Evolutionary conservation across 2,113 vertebrate species (phyloP).

Genomic region (Morphnarchus princeps): DNA sequence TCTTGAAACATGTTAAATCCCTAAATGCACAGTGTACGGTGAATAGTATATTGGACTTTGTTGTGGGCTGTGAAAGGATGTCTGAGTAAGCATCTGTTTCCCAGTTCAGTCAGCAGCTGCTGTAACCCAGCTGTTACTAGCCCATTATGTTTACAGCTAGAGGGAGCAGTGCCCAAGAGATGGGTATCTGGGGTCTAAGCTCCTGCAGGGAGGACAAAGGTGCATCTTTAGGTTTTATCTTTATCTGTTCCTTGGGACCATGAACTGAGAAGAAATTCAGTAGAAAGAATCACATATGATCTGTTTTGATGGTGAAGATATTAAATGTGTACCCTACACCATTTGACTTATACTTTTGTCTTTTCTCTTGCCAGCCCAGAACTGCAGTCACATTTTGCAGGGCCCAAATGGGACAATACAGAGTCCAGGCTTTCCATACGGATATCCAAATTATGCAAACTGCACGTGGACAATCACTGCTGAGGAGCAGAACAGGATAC

Average conservation of each 20-base stretch:
- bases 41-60: fast-evolving
- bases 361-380: constrained; percentile 85
- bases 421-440: constrained; percentile 96
- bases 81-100: not conserved
- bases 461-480: constrained; percentile 96
- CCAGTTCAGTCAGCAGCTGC: not conserved
- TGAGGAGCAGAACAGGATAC: constrained; percentile 92
- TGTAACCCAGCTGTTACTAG: not conserved
- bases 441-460: constrained; percentile 99
- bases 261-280: not conserved
- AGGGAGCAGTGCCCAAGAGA: not conserved
- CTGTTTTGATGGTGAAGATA: not conserved
- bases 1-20: not conserved
- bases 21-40: fast-evolving
- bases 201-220: not conserved
- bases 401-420: constrained; percentile 95
- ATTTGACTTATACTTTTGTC: not conserved
- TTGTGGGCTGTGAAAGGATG: not conserved
- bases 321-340: fast-evolving
- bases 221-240: not conserved
- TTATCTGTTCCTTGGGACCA: not conserved
- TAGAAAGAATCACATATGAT: not conserved
- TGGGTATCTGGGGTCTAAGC: not conserved
- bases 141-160: not conserved
- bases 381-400: constrained; percentile 91